Conservation (phyloP, 2,888 invertebrate species). For the Frankliniella fusca region DNA sequence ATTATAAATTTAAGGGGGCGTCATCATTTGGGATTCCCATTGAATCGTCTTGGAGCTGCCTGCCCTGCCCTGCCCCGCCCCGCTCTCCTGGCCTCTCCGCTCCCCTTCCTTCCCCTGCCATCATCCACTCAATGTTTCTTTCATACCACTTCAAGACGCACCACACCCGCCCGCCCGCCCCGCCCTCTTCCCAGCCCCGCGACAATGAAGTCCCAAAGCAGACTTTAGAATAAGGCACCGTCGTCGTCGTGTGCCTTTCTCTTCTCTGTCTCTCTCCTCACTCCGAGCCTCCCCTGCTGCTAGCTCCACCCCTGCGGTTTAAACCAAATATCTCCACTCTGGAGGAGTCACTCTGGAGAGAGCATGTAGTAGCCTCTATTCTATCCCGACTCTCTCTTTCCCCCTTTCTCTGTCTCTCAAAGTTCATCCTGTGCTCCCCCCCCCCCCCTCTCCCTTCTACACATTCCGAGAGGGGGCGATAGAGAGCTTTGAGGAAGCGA, state of each 20-base stretch:
- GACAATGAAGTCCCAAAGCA: not conserved
- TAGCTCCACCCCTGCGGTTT: too few species aligned
- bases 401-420: not conserved
- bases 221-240: not conserved
- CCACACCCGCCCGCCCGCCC: not conserved
- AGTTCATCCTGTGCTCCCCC: not conserved
- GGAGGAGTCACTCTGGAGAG: too few species aligned
- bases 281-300: not conserved
- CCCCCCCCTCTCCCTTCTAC: not conserved
- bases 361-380: too few species aligned
- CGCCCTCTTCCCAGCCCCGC: not conserved
- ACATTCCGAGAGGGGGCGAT: not conserved
- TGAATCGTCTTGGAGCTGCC: not conserved
- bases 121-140: not conserved
- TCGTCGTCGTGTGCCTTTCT: too few species aligned
- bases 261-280: not conserved
- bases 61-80: too few species aligned
- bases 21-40: not conserved
- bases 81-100: too few species aligned
- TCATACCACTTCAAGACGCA: conserved; percentile 6
- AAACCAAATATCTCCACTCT: too few species aligned
- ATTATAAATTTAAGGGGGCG: not conserved
- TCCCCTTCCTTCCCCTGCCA: not conserved
- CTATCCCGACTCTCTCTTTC: not conserved
- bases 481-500: not conserved